phyloP scores from a whole-genome alignment of 1,140 invertebrate genomes.

The Myzus persicae region DNA sequence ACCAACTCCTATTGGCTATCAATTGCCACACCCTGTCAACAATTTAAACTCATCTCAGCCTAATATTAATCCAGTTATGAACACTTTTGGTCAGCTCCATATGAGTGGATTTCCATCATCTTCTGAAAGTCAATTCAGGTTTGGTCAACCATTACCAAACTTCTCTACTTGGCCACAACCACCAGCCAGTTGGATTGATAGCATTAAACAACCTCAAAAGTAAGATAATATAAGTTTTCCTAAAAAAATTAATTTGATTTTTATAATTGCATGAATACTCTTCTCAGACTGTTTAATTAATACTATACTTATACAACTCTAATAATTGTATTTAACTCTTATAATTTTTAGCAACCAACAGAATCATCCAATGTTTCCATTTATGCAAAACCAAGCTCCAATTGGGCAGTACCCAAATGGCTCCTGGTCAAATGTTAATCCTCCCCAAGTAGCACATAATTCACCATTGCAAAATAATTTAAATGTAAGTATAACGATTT shows the following conservation, averaged over 20 bases:
- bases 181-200: slow-evolving; percentile 46
- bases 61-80: slow-evolving; percentile 43
- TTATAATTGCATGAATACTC: background rate
- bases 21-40: slow-evolving; percentile 29
- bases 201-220: slow-evolving; percentile 52
- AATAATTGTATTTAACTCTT: background rate
- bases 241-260: background rate
- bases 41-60: background rate
- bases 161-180: slow-evolving; percentile 48
- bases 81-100: slow-evolving; percentile 23
- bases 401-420: slow-evolving; percentile 40
- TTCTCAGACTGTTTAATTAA: background rate
- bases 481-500: slow-evolving; percentile 14
- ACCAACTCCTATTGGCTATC: slow-evolving; percentile 53
- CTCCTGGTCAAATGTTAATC: slow-evolving; percentile 45
- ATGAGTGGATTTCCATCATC: slow-evolving; percentile 40
- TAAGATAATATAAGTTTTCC: background rate
- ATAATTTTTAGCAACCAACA: slow-evolving; percentile 31
- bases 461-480: slow-evolving; percentile 40
- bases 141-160: slow-evolving; percentile 46
- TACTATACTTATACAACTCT: background rate
- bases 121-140: background rate
- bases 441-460: slow-evolving; percentile 41
- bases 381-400: slow-evolving; percentile 50
- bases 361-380: slow-evolving; percentile 53